phyloP scores from a whole-genome alignment of 1,140 invertebrate species.

The Wiebesia pumilae region DNA sequence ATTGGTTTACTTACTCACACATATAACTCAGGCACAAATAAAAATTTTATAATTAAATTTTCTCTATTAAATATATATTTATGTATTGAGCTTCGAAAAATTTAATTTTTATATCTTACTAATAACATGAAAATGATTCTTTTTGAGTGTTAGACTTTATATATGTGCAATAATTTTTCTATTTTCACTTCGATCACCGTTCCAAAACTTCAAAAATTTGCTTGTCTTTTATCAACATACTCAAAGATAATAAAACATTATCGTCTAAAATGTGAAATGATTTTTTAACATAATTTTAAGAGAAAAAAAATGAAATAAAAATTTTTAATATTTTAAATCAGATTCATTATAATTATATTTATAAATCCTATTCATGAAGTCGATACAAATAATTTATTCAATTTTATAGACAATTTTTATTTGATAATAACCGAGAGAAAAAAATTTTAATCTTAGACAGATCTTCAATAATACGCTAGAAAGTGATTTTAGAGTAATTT shows the following conservation, averaged over 20 bases:
- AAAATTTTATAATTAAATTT: not conserved
- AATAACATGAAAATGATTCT: not conserved
- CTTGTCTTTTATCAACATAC: not conserved
- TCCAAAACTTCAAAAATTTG: not conserved
- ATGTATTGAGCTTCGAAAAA: not conserved
- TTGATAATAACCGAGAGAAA: not conserved
- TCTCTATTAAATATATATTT: not conserved
- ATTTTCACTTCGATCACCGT: not conserved
- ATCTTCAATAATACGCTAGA: too few species aligned
- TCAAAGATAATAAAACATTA: not conserved
- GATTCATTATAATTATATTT: not conserved
- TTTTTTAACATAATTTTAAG: not conserved
- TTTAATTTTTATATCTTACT: not conserved
- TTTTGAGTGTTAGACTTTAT: not conserved
- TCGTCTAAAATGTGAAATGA: not conserved
- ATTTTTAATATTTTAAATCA: not conserved
- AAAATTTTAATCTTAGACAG: too few species aligned
- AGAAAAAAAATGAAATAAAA: not conserved
- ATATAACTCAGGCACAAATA: too few species aligned
- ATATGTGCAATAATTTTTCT: not conserved
- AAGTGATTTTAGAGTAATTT: too few species aligned
- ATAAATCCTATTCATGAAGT: not conserved
- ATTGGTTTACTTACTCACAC: too few species aligned
- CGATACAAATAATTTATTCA: too few species aligned
- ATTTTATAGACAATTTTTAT: too few species aligned